Base-by-base conservation (phyloP, 2,113 vertebrate species). In the Pluvialis apricaria region DNA sequence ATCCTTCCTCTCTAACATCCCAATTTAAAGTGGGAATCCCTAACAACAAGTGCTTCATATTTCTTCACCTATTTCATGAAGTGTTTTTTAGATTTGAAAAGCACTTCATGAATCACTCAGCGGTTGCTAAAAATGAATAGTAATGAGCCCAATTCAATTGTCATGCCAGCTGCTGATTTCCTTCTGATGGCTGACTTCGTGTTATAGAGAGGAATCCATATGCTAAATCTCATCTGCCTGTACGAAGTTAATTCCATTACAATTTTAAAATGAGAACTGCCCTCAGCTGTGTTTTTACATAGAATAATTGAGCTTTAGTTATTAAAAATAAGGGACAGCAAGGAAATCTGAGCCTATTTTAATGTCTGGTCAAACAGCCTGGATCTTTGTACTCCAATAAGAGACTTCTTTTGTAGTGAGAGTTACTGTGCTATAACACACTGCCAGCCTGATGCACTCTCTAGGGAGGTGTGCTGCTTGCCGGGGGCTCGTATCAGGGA, bases 91-190 rank as follows among this genome's bases (percentile, higher is more conserved):
- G 44, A 70, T 91, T 91, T 94, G 51, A 82, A 94, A 96, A 95
- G 31, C 61, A 75, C 55, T 94, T 94, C 68, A 79, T 57, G 73
- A 96, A 93, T 97, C 86, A 92, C 79, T 94, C 65, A 77, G 47
- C 82, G 28, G 49, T 78, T 97, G 91, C 80, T 92, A 85, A 97
- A 97, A 96, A 89, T 79, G 73, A 88, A 57, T 65, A 88, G 32
- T 90, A 94, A 94, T 91, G 29, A 96, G 25, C 60, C 79, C 25
- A 69, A 82, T 91, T 92, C 71, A 93, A 77, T 97, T 94, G 94
- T 72, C 70, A 73, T 96, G 87, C 69, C 94, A 97, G 86, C 58
- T 92, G 76, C 69, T 91, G 84, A 85, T 95, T 96, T 84, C 78
- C 81, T 94, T 88, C 88, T 92, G 88, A 62, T 95, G 77, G 45